Evolutionary conservation across 2,113 vertebrate genomes (phyloP).

Genomic region (Capra hircus): DNA sequence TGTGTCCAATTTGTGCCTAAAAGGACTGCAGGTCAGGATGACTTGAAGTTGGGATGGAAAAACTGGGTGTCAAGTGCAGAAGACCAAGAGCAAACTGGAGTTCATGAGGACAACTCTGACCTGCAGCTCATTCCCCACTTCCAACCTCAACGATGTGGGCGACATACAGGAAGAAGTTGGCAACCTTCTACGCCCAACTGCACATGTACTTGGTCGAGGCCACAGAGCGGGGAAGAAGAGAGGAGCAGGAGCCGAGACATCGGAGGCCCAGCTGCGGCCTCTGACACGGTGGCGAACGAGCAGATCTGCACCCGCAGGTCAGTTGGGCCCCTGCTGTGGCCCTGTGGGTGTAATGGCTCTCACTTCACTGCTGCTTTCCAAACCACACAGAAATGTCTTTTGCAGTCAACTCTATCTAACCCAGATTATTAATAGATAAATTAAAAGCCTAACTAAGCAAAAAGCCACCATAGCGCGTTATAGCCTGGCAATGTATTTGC

Average conservation of each 20-base stretch:
- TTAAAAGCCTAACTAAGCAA: neutral
- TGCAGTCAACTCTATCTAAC: neutral
- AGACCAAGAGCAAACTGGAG: neutral
- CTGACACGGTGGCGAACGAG: accelerated
- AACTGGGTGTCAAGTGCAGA: neutral
- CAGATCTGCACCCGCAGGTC: accelerated
- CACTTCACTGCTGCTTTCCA: neutral
- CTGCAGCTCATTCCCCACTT: neutral
- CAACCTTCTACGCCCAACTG: neutral
- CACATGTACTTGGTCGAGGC: neutral
- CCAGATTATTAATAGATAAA: neutral
- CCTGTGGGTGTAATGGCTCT: neutral
- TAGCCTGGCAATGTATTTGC: neutral
- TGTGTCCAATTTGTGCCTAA: neutral
- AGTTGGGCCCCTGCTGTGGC: too few species aligned
- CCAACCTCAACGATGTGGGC: neutral
- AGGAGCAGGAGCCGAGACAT: too few species aligned
- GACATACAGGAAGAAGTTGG: neutral
- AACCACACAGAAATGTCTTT: neutral
- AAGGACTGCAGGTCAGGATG: neutral
- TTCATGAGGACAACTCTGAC: neutral
- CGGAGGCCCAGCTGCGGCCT: accelerated
- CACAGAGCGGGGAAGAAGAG: neutral
- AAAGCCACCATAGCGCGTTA: neutral
- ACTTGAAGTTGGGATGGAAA: neutral